A percentile compares a stretch with the other conserved stretches of the same genome.
These are phyloP conservation scores for Heterotilapia buettikoferi DNA, from an alignment of 2,113 vertebrate genomes.

Conservation along the genomic window DNA sequence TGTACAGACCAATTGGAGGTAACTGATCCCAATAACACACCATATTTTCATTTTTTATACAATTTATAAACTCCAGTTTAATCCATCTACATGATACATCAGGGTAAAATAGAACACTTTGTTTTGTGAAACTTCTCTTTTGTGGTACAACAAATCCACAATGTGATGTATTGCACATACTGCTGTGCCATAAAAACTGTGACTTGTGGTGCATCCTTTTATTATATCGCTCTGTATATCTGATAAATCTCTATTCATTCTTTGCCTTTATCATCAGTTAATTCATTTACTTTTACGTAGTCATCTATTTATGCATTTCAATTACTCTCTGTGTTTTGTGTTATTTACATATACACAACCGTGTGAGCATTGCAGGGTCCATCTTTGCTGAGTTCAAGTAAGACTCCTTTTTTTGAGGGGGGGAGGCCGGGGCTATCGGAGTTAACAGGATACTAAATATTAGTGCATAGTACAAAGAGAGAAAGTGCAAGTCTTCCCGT, in stretches of 20 bases:
- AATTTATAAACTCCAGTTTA: conserved; percentile 76
- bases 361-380: conserved; percentile 58
- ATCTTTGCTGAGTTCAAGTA: conserved; percentile 61
- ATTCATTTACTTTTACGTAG: background rate
- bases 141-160: conserved; percentile 66
- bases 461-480: conserved; percentile 76
- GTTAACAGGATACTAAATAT: conserved; percentile 54
- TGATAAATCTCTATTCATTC: conserved; percentile 26
- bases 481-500: conserved; percentile 73
- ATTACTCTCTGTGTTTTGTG: conserved; percentile 63
- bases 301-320: conserved; percentile 37
- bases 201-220: conserved; percentile 58
- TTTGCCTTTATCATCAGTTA: conserved; percentile 17
- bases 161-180: conserved; percentile 62
- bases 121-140: conserved; percentile 72
- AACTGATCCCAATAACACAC: conserved; percentile 90
- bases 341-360: conserved; percentile 74
- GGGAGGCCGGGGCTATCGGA: conserved; percentile 3
- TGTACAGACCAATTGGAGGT: conserved; percentile 93
- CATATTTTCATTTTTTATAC: conserved; percentile 80
- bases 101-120: conserved; percentile 67
- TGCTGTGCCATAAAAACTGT: conserved; percentile 59
- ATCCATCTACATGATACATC: conserved; percentile 69
- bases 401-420: conserved; percentile 25
- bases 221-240: conserved; percentile 49